Evolutionary conservation across 2,888 invertebrate species (phyloP).

Genomic region (Abrostola tripartita): DNA sequence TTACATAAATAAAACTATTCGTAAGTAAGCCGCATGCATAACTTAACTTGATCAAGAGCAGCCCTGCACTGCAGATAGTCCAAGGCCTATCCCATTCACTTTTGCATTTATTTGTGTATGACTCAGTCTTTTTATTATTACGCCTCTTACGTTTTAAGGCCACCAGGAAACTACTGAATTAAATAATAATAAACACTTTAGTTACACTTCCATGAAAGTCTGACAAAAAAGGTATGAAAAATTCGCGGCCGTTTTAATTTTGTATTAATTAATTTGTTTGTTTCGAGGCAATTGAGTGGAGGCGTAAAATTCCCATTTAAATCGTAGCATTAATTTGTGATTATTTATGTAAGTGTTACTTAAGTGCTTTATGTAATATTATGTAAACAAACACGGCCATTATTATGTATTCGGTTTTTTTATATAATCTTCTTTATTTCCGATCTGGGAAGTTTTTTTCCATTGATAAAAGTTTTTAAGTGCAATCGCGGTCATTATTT

Average conservation of each 20-base stretch:
- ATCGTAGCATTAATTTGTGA: background rate
- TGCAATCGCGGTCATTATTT: too few relatives aligned
- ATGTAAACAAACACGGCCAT: background rate
- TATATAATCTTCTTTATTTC: too few relatives aligned
- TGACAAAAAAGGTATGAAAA: background rate
- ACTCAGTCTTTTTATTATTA: slow-evolving; percentile 51
- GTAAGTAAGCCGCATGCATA: slow-evolving; percentile 14
- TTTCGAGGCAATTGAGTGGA: too few relatives aligned
- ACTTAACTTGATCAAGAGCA: slow-evolving; percentile 27
- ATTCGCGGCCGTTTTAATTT: background rate
- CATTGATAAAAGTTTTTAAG: too few relatives aligned
- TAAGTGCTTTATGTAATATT: background rate
- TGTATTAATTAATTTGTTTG: background rate
- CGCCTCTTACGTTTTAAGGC: slow-evolving; percentile 40
- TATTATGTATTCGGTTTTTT: background rate
- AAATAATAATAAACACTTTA: slow-evolving; percentile 32
- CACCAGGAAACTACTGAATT: slow-evolving; percentile 48
- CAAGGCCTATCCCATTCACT: slow-evolving; percentile 54
- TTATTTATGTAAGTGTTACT: background rate
- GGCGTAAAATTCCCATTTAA: background rate
- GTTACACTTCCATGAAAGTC: slow-evolving; percentile 26
- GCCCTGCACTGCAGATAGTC: slow-evolving; percentile 46
- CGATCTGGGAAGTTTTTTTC: too few relatives aligned
- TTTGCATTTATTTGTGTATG: slow-evolving; percentile 34
- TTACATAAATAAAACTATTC: background rate